phyloP scores from a whole-genome alignment of 2,113 vertebrate species.

The Nesogale talazaci region DNA sequence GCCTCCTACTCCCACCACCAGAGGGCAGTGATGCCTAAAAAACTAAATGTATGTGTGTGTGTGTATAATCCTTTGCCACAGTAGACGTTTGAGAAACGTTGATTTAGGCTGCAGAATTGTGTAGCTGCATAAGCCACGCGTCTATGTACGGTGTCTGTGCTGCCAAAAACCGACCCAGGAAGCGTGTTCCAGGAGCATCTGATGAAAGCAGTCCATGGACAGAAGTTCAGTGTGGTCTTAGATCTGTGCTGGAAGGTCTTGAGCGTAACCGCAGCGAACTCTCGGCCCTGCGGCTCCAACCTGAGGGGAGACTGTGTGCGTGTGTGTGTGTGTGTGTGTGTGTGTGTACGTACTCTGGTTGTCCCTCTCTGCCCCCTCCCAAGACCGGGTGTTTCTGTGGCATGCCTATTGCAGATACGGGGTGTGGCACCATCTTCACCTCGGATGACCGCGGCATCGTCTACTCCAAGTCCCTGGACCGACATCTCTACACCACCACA shows the following conservation, averaged over 20 bases:
- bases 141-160: conserved; percentile 16
- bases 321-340: not conserved
- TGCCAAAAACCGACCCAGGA: conserved; percentile 12
- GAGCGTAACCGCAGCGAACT: not conserved
- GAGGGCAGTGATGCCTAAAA: too few species aligned
- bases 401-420: conserved; percentile 88
- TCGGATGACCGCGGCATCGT: conserved; percentile 95
- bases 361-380: not conserved
- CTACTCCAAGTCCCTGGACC: conserved; percentile 95
- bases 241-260: not conserved
- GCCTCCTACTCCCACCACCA: too few species aligned
- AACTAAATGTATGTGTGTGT: too few species aligned
- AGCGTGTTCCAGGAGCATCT: conserved; percentile 11
- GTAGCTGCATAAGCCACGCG: not conserved
- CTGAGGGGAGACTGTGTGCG: not conserved
- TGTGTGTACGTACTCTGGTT: not conserved
- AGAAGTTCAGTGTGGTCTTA: not conserved
- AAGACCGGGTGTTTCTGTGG: not conserved
- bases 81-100: conserved; percentile 43
- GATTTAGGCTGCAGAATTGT: conserved; percentile 27
- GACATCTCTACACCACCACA: conserved; percentile 93
- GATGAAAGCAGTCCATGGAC: not conserved
- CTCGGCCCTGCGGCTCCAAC: not conserved
- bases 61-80: conserved; percentile 20
- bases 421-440: conserved; percentile 94